Evolutionary conservation across 2,888 invertebrate genomes (phyloP).

Genomic region (Craniophora ligustri): DNA sequence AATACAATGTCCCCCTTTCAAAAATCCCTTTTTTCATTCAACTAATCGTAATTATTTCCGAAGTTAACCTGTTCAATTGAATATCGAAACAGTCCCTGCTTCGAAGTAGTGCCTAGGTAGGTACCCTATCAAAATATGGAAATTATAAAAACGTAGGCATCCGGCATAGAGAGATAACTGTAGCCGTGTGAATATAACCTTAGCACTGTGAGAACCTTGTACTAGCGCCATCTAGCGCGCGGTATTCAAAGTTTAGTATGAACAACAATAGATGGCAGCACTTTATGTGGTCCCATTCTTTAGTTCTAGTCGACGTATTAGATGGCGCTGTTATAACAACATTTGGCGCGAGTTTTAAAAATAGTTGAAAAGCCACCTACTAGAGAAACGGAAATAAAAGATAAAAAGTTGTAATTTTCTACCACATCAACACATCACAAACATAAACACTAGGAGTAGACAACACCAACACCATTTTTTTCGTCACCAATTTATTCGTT

Average conservation of each 20-base stretch:
- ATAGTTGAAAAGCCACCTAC: too few relatives aligned
- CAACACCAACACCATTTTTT: too few relatives aligned
- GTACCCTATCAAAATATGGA: too few relatives aligned
- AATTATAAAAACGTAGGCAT: slow-evolving; percentile 10
- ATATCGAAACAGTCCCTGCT: too few relatives aligned
- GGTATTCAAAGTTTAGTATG: slow-evolving; percentile 32
- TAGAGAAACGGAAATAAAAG: too few relatives aligned
- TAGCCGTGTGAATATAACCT: slow-evolving; percentile 58
- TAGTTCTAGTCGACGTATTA: slow-evolving; percentile 5
- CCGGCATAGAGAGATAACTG: slow-evolving; percentile 49
- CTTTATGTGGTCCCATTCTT: slow-evolving; percentile 1
- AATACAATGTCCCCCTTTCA: slow-evolving; percentile 14
- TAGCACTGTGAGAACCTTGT: slow-evolving; percentile 41
- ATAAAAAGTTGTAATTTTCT: too few relatives aligned
- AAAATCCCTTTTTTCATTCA: slow-evolving; percentile 17
- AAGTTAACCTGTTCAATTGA: too few relatives aligned
- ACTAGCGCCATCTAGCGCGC: slow-evolving; percentile 49
- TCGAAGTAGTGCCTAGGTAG: too few relatives aligned
- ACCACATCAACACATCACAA: too few relatives aligned
- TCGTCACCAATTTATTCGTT: too few relatives aligned
- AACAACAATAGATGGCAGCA: slow-evolving; percentile 37
- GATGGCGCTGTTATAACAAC: slow-evolving; percentile 33
- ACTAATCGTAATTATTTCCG: too few relatives aligned
- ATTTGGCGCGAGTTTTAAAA: slow-evolving; percentile 26
- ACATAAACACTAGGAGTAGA: too few relatives aligned